Conservation (phyloP, 2,797 vertebrate species). For the Myoxocephalus aenaeus region DNA sequence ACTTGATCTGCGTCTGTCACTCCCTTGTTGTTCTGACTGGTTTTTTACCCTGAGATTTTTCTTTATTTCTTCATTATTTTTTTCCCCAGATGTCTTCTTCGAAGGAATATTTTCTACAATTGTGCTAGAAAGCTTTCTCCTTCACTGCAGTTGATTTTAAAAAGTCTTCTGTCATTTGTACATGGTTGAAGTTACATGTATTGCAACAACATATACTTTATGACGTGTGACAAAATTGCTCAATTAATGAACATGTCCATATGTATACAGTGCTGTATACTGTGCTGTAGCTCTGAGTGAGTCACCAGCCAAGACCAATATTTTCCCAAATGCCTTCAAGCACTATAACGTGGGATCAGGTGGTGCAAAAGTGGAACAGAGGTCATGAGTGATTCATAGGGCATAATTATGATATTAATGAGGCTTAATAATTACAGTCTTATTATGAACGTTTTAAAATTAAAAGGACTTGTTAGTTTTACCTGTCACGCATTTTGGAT, state of each 20-base stretch:
- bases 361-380: conserved; percentile 10
- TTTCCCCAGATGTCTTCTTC: conserved; percentile 5
- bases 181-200: background rate
- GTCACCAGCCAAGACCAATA: too few species aligned
- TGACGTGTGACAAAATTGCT: background rate
- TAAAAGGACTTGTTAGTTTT: background rate
- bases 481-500: background rate
- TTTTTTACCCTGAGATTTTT: conserved; percentile 15
- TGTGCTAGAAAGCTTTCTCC: background rate
- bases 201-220: background rate
- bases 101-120: background rate
- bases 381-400: conserved; percentile 8
- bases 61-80: background rate
- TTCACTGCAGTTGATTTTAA: background rate
- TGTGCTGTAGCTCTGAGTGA: too few species aligned
- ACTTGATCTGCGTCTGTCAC: conserved; percentile 27
- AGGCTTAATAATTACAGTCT: background rate
- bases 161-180: background rate
- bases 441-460: background rate
- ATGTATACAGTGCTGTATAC: too few species aligned
- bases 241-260: background rate
- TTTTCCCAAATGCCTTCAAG: conserved; percentile 16
- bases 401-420: conserved; percentile 18
- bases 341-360: conserved; percentile 24
- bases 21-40: conserved; percentile 5